These are phyloP conservation scores for Caenorhabditis panamensis DNA, from an alignment of 2,888 invertebrate species.

Conservation along the genomic window DNA sequence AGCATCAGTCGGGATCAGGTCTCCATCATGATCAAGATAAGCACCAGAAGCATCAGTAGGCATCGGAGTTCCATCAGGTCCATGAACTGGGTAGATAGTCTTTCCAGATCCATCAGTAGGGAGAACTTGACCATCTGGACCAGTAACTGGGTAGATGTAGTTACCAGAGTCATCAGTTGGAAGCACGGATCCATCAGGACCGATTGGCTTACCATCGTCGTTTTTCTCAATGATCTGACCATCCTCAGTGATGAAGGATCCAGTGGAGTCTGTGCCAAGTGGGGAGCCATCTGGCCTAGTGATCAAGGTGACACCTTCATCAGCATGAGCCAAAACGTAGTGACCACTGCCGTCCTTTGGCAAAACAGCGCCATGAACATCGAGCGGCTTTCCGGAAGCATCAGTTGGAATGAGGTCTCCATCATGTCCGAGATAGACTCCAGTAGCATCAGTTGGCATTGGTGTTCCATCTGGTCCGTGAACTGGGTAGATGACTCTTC, in stretches of 20 bases:
- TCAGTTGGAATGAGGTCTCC: constrained; percentile 44
- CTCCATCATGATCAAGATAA: constrained; percentile 58
- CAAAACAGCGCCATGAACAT: constrained; percentile 34
- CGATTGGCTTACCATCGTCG: constrained; percentile 61
- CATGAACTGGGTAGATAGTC: constrained; percentile 45
- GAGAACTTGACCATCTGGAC: constrained; percentile 29
- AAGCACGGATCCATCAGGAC: constrained; percentile 63
- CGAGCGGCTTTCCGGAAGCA: constrained; percentile 57
- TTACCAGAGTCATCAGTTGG: constrained; percentile 53
- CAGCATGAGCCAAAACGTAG: constrained; percentile 35
- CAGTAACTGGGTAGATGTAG: constrained; percentile 17
- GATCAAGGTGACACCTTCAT: constrained; percentile 49
- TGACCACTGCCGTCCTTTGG: constrained; percentile 50
- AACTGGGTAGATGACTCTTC: constrained; percentile 55
- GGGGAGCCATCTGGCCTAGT: constrained; percentile 53
- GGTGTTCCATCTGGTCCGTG: constrained; percentile 45
- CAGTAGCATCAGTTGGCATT: constrained; percentile 56
- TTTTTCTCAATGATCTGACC: constrained; percentile 38
- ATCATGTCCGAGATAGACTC: constrained; percentile 55
- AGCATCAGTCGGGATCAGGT: constrained; percentile 26
- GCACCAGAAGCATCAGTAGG: constrained; percentile 57
- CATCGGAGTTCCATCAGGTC: constrained; percentile 48
- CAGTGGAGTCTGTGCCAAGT: constrained; percentile 42
- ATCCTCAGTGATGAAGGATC: constrained; percentile 59
- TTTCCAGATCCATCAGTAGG: constrained; percentile 63